These are phyloP conservation scores for Drosophila trapezifrons DNA, from an alignment of 1,140 invertebrate genomes.

Conservation along the genomic window DNA sequence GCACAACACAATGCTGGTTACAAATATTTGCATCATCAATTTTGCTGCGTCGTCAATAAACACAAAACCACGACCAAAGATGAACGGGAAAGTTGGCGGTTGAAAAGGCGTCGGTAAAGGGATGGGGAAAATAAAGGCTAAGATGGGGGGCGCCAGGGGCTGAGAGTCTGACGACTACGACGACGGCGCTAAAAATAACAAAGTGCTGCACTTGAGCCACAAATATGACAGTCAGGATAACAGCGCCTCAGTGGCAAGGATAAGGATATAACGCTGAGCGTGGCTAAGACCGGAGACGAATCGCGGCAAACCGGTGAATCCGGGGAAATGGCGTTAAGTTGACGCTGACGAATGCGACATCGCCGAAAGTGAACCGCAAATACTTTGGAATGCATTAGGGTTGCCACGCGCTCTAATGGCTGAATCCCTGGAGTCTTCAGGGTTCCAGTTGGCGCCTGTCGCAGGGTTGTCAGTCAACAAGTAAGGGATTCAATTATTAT, in stretches of 20 bases:
- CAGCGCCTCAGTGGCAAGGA: slow-evolving; percentile 37
- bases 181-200: slow-evolving; percentile 68
- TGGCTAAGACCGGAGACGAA: slow-evolving; percentile 6
- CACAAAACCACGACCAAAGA: slow-evolving; percentile 17
- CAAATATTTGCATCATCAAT: slow-evolving; percentile 68
- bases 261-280: slow-evolving; percentile 21
- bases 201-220: slow-evolving; percentile 70
- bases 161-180: slow-evolving; percentile 27
- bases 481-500: not conserved
- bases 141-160: slow-evolving; percentile 1
- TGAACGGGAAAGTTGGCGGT: slow-evolving; percentile 17
- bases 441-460: slow-evolving; percentile 2
- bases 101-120: slow-evolving; percentile 6
- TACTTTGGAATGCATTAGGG: slow-evolving; percentile 45
- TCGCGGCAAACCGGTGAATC: slow-evolving; percentile 7
- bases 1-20: slow-evolving; percentile 14
- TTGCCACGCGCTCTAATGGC: slow-evolving; percentile 33
- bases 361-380: slow-evolving; percentile 44
- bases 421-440: not conserved
- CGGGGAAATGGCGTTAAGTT: slow-evolving; percentile 47
- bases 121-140: slow-evolving; percentile 5
- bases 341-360: slow-evolving; percentile 68
- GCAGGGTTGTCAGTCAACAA: slow-evolving; percentile 29
- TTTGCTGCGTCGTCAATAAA: slow-evolving; percentile 52
- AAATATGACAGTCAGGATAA: slow-evolving; percentile 65